A percentile compares a stretch with the other conserved stretches of the same genome.
Evolutionary conservation across 2,888 invertebrate species (phyloP).

Genomic region (Panopea generosa): DNA sequence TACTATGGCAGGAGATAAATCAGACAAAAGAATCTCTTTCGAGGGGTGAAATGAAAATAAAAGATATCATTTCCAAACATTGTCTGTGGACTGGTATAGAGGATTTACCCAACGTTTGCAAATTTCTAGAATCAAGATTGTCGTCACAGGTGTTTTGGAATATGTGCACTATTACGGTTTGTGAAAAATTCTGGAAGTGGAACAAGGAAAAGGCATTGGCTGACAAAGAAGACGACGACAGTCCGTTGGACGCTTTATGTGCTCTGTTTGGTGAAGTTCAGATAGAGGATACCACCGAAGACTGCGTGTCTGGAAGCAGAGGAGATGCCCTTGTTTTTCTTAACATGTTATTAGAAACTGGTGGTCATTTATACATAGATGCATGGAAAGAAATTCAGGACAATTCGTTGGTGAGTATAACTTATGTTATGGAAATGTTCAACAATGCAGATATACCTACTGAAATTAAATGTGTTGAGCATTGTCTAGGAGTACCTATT

Average conservation of each 20-base stretch:
- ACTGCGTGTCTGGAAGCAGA: not conserved
- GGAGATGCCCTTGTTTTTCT: constrained; percentile 7
- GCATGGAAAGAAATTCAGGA: constrained; percentile 17
- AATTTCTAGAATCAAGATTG: too few species aligned
- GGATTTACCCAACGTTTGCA: too few species aligned
- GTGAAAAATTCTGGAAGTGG: not conserved
- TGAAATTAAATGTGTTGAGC: constrained; percentile 6
- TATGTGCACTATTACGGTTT: constrained; percentile 1
- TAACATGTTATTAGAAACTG: not conserved
- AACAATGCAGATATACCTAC: constrained; percentile 9
- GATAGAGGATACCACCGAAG: not conserved
- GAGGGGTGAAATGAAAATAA: not conserved
- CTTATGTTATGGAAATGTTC: constrained; percentile 30
- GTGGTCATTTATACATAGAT: not conserved
- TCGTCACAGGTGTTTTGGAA: constrained; percentile 39
- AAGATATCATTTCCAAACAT: too few species aligned
- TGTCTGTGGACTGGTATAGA: too few species aligned
- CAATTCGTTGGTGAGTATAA: constrained; percentile 1
- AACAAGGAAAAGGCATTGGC: not conserved
- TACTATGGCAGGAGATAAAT: too few species aligned
- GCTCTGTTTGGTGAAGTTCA: constrained; percentile 1
- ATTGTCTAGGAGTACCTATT: not conserved
- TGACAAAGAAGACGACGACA: not conserved
- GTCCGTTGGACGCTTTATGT: not conserved
- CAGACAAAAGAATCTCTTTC: too few species aligned